phyloP scores from a whole-genome alignment of 2,888 invertebrate species.

The Mesodorylaimus sp. region DNA sequence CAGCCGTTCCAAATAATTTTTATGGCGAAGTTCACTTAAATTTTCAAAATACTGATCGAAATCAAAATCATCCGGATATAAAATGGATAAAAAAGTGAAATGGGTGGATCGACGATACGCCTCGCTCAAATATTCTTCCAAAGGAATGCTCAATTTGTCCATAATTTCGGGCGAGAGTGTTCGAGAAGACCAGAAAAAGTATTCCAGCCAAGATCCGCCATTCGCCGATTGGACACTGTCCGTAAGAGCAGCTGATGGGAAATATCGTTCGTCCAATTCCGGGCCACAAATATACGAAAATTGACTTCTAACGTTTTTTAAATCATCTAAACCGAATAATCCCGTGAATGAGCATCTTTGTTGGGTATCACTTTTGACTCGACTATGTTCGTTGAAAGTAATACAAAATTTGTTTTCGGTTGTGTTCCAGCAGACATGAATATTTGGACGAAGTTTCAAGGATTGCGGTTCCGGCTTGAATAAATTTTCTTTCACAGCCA shows the following conservation, averaged over 20 bases:
- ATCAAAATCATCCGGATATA: constrained; percentile 9
- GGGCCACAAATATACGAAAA: too few relatives aligned
- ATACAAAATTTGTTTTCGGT: background rate
- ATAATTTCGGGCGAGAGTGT: background rate
- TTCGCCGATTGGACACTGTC: background rate
- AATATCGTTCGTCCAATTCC: too few relatives aligned
- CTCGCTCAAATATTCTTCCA: background rate
- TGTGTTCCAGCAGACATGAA: constrained; percentile 3
- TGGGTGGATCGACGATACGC: constrained; percentile 4
- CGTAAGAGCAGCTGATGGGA: background rate
- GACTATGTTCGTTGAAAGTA: background rate
- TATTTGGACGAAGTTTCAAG: background rate
- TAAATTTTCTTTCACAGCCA: background rate
- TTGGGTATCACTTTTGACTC: background rate
- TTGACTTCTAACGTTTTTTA: background rate
- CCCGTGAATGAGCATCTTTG: background rate
- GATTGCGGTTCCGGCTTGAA: background rate
- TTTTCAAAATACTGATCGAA: constrained; percentile 11
- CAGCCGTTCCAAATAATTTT: background rate
- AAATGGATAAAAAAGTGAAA: constrained; percentile 4
- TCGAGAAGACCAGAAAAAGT: background rate
- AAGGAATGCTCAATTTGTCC: background rate
- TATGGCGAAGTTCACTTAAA: constrained; percentile 7
- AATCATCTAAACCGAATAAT: too few relatives aligned
- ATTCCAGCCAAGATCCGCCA: background rate